Evolutionary conservation across 2,797 vertebrate species (phyloP), one percentile per base, ranked within the genome.

Genomic region (Hydrocynus forskahlii): DNA sequence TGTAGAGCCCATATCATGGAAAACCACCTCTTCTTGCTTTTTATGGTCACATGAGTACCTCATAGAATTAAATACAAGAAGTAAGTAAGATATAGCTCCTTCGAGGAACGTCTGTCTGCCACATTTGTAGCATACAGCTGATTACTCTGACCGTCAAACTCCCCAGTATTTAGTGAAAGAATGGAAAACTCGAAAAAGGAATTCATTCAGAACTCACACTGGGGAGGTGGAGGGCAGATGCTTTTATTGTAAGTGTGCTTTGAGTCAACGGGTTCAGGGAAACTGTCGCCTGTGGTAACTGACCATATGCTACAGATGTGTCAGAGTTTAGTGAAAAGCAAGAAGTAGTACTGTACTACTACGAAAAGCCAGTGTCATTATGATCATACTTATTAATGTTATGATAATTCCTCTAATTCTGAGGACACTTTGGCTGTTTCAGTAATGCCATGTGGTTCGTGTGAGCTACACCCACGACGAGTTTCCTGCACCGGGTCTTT

Each of bases 401-500:
- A 60, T 23, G 4, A 35, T 25, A 5, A 29, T 62, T 62, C 2
- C 2, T 35, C 35, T 35, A 35, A 35, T 35, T 35, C 19, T 19
- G 7, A 73, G 52, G 8, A 43, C 40, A 79, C 55, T 75, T 43
- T 67, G 43, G 4, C 38, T 21, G 73, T 62, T 73, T 23, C 52
- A 23, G 12, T 54, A 29, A 74, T 16, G 1, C 43, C 23, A 21
- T 63, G 70, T 55, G 66, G 21, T 29, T 64, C 73, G 7, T 69
- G 54, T 79, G 59, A 85, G 59, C 48, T 62, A 86, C 73, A 83
- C 78, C 74, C 57, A 82, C 54, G 60, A 64, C 80, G 76, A 70
- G 75, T 77, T 85, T 86, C 79, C 83, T 16, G 54, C 66, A 78
- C 64, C 68, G 77, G 81, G 85, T 89, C 85, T 76, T 80, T 82